phyloP scores from a whole-genome alignment of 2,113 vertebrate species.

The Cathartes aura region DNA sequence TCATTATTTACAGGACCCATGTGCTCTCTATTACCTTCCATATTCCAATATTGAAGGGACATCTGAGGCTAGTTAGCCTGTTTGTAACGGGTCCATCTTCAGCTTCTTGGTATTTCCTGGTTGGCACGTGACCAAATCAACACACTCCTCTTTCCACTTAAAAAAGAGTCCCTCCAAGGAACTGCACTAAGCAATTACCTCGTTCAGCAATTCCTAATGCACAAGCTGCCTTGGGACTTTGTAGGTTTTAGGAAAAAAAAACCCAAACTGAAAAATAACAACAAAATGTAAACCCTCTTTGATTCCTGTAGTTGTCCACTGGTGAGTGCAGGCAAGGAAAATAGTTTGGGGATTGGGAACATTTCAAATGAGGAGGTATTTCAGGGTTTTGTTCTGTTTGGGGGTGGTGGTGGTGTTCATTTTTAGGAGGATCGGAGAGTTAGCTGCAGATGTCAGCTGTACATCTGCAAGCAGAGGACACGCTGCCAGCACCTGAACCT shows the following conservation, averaged over 20 bases:
- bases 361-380: not conserved
- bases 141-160: not conserved
- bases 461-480: not conserved
- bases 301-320: not conserved
- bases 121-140: not conserved
- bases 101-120: conserved; percentile 56
- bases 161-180: not conserved
- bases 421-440: not conserved
- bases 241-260: not conserved
- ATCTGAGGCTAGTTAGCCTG: conserved; percentile 69
- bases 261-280: not conserved
- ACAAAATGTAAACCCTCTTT: not conserved
- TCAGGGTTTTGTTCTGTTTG: not conserved
- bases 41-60: not conserved
- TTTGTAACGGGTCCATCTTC: conserved; percentile 44
- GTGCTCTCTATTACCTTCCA: conserved; percentile 55
- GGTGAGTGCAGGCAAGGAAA: not conserved
- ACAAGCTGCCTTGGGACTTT: not conserved
- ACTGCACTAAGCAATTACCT: not conserved
- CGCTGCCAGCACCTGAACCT: not conserved
- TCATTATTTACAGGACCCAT: conserved; percentile 49
- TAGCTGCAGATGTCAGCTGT: not conserved
- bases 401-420: not conserved
- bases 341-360: not conserved
- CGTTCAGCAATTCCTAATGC: not conserved